Conservation (phyloP, 2,797 vertebrate genomes). For the Falco peregrinus region DNA sequence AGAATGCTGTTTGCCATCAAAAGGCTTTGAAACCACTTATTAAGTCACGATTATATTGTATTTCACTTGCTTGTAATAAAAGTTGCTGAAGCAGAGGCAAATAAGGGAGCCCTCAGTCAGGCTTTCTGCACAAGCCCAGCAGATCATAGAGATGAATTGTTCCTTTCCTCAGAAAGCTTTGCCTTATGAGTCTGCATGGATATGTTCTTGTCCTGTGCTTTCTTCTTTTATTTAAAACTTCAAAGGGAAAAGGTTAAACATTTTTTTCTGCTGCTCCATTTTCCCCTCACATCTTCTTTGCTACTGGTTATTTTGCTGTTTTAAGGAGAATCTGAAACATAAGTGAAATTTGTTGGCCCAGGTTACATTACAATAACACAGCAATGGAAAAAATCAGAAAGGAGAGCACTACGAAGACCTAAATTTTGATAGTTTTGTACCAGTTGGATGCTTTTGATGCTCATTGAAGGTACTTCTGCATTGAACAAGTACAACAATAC, state of each 20-base stretch:
- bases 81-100: neutral
- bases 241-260: neutral
- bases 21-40: neutral
- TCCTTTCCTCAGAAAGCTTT: neutral
- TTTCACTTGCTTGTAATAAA: neutral
- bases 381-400: neutral
- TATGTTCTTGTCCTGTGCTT: neutral
- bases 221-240: neutral
- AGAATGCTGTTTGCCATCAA: neutral
- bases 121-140: neutral
- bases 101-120: neutral
- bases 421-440: neutral
- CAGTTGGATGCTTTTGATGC: neutral
- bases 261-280: neutral
- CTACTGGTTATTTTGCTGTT: neutral
- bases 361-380: neutral
- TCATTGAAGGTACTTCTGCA: neutral
- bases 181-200: neutral
- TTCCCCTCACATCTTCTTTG: neutral
- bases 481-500: fast-evolving
- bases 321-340: neutral
- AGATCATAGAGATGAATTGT: neutral
- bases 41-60: neutral
- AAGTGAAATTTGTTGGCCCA: neutral
- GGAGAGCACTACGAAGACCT: neutral